Evolutionary conservation across 2,888 invertebrate species (phyloP).

Genomic region (Listrodromus nycthemerus): DNA sequence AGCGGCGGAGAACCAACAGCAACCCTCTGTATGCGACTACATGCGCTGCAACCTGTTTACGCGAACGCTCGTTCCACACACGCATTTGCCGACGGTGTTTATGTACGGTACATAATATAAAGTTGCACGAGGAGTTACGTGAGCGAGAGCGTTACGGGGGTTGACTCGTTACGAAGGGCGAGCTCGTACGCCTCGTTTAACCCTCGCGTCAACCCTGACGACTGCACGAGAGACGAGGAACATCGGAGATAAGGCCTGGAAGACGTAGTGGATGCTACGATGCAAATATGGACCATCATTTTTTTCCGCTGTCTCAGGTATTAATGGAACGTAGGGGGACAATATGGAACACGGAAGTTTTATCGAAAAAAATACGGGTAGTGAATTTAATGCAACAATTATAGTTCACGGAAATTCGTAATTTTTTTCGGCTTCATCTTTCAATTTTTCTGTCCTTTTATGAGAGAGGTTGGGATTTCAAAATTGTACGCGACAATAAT

Average conservation of each 20-base stretch:
- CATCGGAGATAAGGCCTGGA: constrained; percentile 6
- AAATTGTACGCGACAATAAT: too few relatives aligned
- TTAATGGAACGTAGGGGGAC: background rate
- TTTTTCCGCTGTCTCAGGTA: background rate
- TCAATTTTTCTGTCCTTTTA: too few relatives aligned
- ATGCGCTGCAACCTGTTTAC: constrained; percentile 55
- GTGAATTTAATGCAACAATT: too few relatives aligned
- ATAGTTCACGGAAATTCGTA: too few relatives aligned
- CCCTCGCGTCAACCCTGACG: constrained; percentile 35
- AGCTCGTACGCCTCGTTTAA: constrained; percentile 57
- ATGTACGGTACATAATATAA: constrained; percentile 28
- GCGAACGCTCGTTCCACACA: constrained; percentile 36
- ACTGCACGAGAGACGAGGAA: constrained; percentile 6
- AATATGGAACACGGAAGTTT: too few relatives aligned
- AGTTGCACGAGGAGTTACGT: constrained; percentile 36
- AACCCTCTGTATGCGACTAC: constrained; percentile 25
- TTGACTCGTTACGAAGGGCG: constrained; percentile 48
- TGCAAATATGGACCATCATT: background rate
- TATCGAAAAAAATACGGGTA: too few relatives aligned
- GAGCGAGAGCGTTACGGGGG: constrained; percentile 35
- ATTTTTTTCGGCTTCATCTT: too few relatives aligned
- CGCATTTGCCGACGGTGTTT: constrained; percentile 15
- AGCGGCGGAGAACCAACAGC: constrained; percentile 35
- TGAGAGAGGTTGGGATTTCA: too few relatives aligned
- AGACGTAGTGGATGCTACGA: background rate